These are phyloP conservation scores for Volucella zonaria DNA, from an alignment of 2,888 invertebrate species.

Conservation along the genomic window DNA sequence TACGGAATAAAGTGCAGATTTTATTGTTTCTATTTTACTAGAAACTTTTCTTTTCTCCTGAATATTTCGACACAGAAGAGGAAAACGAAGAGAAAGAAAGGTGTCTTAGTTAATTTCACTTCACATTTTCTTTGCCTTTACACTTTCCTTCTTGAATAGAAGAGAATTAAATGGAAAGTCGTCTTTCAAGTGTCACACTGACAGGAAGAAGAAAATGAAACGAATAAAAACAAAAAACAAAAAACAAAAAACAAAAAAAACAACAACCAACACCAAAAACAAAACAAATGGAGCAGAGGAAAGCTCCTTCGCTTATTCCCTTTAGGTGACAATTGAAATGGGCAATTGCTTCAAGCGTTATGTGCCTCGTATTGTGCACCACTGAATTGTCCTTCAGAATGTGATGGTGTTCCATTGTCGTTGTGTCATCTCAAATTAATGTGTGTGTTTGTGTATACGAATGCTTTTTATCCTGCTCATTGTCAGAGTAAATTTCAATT, in stretches of 20 bases:
- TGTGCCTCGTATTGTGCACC: constrained; percentile 59
- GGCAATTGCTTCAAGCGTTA: constrained; percentile 69
- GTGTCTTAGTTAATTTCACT: constrained; percentile 73
- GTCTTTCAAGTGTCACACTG: constrained; percentile 68
- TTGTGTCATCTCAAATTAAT: constrained; percentile 38
- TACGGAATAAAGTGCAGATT: constrained; percentile 68
- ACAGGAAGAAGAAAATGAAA: constrained; percentile 49
- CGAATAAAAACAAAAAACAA: not conserved
- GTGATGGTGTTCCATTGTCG: constrained; percentile 20
- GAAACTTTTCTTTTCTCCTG: constrained; percentile 21
- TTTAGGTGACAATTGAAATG: constrained; percentile 73
- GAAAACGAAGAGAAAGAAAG: constrained; percentile 46
- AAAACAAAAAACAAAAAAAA: too few species aligned
- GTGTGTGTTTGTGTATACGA: not conserved
- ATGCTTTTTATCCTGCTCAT: constrained; percentile 26
- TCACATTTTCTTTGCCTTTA: constrained; percentile 61
- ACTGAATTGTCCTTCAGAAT: constrained; percentile 58
- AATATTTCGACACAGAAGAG: not conserved
- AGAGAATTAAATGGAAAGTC: constrained; percentile 66
- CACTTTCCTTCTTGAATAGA: constrained; percentile 41
- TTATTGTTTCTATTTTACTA: constrained; percentile 70
- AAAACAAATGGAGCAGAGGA: constrained; percentile 43
- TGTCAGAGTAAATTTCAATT: constrained; percentile 50
- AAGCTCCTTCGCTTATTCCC: constrained; percentile 61
- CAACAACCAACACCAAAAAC: not conserved